Percentiles rank a stretch among this genome's conserved stretches.
phyloP scores from a whole-genome alignment of 1,140 invertebrate species.

The Cyclargus thomasi region DNA sequence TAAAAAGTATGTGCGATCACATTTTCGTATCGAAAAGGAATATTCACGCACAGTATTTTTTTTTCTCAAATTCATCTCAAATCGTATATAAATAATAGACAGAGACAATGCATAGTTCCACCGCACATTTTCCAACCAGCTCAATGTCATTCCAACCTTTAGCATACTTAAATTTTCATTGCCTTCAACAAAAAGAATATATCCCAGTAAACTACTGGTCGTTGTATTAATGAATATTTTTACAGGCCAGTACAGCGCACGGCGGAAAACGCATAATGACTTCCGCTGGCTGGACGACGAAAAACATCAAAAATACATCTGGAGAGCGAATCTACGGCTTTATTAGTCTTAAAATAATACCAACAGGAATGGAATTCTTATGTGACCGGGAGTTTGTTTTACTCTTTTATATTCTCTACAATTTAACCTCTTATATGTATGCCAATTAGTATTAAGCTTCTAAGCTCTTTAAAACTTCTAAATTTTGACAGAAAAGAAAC shows the following conservation, averaged over 20 bases:
- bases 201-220: conserved; percentile 41
- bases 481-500: no score
- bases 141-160: neutral
- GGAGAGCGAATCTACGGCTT: conserved; percentile 33
- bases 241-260: conserved; percentile 55
- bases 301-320: conserved; percentile 62
- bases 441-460: no score
- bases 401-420: neutral
- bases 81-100: neutral
- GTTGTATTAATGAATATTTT: conserved; percentile 69
- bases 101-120: neutral
- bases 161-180: neutral
- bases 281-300: conserved; percentile 59
- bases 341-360: conserved; percentile 8
- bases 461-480: no score
- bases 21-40: no score
- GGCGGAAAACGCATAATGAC: conserved; percentile 69
- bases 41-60: neutral
- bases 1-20: neutral
- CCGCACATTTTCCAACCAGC: neutral
- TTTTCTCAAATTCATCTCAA: neutral
- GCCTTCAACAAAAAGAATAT: conserved; percentile 26
- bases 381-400: no score
- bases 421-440: no score
- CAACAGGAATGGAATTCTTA: no score